Evolutionary conservation across 92 coral and sea anemone genomes (phyloP), one percentile per base, ranked within the genome.

Genomic region (Epizoanthus rinbou): DNA sequence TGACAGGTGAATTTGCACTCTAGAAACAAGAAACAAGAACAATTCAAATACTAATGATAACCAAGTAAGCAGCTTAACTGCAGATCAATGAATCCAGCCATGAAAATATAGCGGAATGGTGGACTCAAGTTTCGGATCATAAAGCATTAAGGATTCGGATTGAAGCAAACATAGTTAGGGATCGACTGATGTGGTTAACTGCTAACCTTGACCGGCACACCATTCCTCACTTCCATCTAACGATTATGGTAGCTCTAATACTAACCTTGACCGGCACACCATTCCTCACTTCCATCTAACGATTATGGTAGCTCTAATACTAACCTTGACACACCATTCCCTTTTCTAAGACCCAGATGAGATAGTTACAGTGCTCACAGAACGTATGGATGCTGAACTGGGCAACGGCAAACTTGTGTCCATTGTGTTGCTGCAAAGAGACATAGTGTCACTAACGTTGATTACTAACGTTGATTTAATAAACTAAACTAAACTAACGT

Each of bases 261-360:
- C 50, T 43, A 43, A 43, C 50, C 50, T 28, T 28, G 31, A 28
- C n/a, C n/a, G 31, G 31, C 31, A 28, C 31, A 28, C 31, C 31
- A 28, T 3, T 37, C 10, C 15, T 43, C 50, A 43, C 8, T 43
- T 43, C 8, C 50, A 6, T 8, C 50, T 43, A 43, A 43, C 50
- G 50, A 9, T 43, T 43, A 43, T 43, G 50, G 50, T 43, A 47
- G 54, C 54, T 47, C 14, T 9, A 8, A 10, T 9, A 47, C 54
- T 47, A 47, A 97, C 99, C 99, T 92, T 97, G 97, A 60, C 99
- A 96, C 43, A 96, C 96, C 88, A 96, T 91, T 80, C 98, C 99
- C 82, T 96, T 96, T 58, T 96, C 99, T 17, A 96, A 84, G 2
- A 93, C 95, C 99, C 99, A 96, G 53, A 96, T 94, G 52, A 91